A percentile compares a stretch with the other conserved stretches of the same genome.
phyloP scores from a whole-genome alignment of 2,113 vertebrate genomes.

The Stictonetta naevosa region DNA sequence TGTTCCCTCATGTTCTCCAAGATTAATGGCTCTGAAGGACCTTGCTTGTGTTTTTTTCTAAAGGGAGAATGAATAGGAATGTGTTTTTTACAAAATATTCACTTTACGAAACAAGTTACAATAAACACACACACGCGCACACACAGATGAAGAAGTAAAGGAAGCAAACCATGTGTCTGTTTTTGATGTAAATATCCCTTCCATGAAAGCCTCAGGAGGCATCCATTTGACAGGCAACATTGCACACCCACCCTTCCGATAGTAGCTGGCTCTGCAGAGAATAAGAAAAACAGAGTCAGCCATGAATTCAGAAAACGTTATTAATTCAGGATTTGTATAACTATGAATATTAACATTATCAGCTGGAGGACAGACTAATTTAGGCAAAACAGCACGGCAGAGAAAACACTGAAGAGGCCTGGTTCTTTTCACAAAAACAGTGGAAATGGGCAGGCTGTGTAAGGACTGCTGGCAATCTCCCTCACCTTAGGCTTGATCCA shows the following conservation, averaged over 20 bases:
- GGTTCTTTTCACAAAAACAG: not conserved
- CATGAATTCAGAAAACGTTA: not conserved
- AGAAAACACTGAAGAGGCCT: not conserved
- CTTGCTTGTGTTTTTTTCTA: not conserved
- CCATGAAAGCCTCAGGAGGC: conserved; percentile 99
- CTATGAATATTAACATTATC: not conserved
- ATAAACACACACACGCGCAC: not conserved
- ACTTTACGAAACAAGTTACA: not conserved
- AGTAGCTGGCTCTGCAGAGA: conserved; percentile 92
- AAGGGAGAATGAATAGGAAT: not conserved
- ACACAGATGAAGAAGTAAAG: not conserved
- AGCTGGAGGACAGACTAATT: not conserved
- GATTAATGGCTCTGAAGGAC: not conserved
- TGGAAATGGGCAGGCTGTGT: not conserved
- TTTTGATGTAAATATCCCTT: conserved; percentile 98
- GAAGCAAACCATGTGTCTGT: conserved; percentile 94
- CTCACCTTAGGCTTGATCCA: not conserved
- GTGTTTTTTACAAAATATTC: not conserved
- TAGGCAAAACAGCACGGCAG: not conserved
- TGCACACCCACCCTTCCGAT: conserved; percentile 96
- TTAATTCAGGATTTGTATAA: not conserved
- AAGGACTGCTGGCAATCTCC: not conserved
- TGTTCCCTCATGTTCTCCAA: not conserved
- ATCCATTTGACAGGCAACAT: conserved; percentile 99
- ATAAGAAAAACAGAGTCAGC: not conserved